Conservation (phyloP, 2,113 vertebrate species). For the Rallus limicola region DNA sequence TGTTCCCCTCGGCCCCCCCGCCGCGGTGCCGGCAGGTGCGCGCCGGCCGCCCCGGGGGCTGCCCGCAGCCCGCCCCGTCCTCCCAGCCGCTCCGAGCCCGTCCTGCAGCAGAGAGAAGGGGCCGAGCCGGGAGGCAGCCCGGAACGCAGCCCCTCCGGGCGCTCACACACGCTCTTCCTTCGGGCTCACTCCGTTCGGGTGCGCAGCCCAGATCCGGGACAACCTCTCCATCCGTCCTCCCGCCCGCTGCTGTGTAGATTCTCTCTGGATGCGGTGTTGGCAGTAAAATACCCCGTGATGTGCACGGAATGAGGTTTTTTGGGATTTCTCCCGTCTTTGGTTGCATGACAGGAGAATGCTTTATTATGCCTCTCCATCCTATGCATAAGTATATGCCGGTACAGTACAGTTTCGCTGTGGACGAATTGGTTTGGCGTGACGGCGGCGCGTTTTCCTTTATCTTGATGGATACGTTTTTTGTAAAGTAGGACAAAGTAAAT, state of each 20-base stretch:
- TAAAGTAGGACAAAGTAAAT: conserved; percentile 16
- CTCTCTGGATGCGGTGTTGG: neutral
- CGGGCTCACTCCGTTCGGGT: neutral
- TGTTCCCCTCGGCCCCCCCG: too few species aligned
- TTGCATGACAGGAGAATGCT: neutral
- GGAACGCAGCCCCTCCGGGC: neutral
- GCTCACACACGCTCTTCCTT: neutral
- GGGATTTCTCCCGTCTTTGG: neutral
- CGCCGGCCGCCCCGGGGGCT: neutral
- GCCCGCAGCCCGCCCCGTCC: neutral
- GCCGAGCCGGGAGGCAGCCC: neutral
- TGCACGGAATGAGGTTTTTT: neutral
- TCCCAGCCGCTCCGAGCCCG: neutral
- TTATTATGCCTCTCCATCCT: neutral
- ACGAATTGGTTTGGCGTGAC: neutral
- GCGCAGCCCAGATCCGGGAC: neutral
- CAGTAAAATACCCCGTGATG: neutral
- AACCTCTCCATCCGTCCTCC: neutral
- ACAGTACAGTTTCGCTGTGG: neutral
- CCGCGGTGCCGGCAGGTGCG: conserved; percentile 12
- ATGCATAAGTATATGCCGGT: neutral
- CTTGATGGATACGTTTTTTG: neutral
- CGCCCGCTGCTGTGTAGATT: neutral
- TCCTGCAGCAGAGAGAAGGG: neutral
- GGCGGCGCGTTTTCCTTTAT: neutral